Base-by-base conservation (phyloP, 2,113 vertebrate genomes). In the Strix aluco region DNA sequence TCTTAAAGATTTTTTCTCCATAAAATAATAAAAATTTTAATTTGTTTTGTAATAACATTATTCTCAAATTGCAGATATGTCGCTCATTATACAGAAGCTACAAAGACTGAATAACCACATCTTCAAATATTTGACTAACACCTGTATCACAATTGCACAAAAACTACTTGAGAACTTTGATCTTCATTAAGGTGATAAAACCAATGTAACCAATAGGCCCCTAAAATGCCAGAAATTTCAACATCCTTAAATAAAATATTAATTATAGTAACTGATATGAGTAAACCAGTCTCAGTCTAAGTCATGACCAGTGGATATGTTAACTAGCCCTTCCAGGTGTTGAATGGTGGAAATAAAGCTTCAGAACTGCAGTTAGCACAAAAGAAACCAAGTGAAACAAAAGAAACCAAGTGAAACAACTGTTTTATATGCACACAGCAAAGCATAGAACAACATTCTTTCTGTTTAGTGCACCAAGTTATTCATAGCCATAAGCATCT, bases 131-230 rank as follows among this genome's bases (percentile, higher is more conserved):
- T 52, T 71, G 40, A 32, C 17, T 77, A 83, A 72, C 12, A 27
- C 32, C 10, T 91, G 4, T 47, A 34, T 59, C 36, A 52, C 8
- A 65, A 11, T 19, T 69, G 30, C 19, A 57, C 32, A 52, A 52
- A 57, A 59, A 77, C 13, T 55, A 38, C 5, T 65, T 69, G 34
- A 77, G 63, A 94, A 34, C 6, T 44, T 87, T 51, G 6, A 22
- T 83, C 25, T 81, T 82, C 25, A 58, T 55, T 79, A 47, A 63
- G 4, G 6, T 65, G 34, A 44, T 54, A 81, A 70, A 82, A 5
- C 0, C 2, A 32, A 3, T 19, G 21, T 44, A 46, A 30, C 12
- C 25, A 69, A 26, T 25, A 30, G 20, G 7, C n/a, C 5, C 18
- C 25, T 63, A 36, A 85, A 83, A 59, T 52, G 5, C 2, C 27